Evolutionary conservation across 2,113 vertebrate genomes (phyloP).

Genomic region (Poeciliopsis turrubarensis): DNA sequence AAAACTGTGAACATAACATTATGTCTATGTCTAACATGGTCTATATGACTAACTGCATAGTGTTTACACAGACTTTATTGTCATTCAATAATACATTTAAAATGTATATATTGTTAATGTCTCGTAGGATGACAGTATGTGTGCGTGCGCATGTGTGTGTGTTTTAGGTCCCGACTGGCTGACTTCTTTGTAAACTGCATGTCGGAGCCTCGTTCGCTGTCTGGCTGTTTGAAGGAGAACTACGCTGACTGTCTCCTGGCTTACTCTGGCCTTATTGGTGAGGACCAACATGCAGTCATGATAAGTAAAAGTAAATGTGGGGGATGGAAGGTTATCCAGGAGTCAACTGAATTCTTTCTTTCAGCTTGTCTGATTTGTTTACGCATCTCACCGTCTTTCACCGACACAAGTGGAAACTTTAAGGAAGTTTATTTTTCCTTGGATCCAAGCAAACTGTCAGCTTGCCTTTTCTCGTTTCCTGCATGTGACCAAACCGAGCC

Average conservation of each 20-base stretch:
- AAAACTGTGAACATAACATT: no score
- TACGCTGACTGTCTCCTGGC: slow-evolving; percentile 96
- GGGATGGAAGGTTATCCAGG: not conserved
- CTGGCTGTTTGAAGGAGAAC: slow-evolving; percentile 96
- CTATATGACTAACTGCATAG: no score
- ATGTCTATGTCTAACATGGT: no score
- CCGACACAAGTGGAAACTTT: not conserved
- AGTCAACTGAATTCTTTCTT: not conserved
- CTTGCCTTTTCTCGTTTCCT: not conserved
- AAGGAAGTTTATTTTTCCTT: not conserved
- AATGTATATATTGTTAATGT: not conserved
- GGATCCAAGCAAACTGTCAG: not conserved
- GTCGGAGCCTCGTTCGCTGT: slow-evolving; percentile 90
- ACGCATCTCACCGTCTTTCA: not conserved
- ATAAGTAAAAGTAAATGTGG: not conserved
- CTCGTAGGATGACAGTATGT: not conserved
- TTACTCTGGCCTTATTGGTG: slow-evolving; percentile 97
- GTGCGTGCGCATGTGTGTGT: slow-evolving; percentile 5
- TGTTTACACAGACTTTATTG: no score
- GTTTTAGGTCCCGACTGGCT: slow-evolving; percentile 92
- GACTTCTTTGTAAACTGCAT: slow-evolving; percentile 99
- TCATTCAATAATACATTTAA: no score
- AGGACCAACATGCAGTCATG: slow-evolving; percentile 51
- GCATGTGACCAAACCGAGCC: slow-evolving; percentile 10
- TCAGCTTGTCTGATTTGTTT: not conserved